Conservation (phyloP, 2,113 vertebrate species). For the Pogonocichla stellata region DNA sequence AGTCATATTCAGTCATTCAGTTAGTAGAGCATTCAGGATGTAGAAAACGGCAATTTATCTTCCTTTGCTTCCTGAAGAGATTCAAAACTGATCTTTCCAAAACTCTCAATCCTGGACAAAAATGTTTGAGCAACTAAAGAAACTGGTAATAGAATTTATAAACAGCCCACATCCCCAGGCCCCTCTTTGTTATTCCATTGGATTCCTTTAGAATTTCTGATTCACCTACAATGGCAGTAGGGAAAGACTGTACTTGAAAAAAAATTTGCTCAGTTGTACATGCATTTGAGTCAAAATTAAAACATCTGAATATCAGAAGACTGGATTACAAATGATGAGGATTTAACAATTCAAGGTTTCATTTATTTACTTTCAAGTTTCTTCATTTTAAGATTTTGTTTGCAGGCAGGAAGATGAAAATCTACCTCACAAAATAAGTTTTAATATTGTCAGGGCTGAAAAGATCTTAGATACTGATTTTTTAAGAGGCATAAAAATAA, state of each 20-base stretch:
- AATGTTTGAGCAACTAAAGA: neutral
- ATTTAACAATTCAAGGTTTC: neutral
- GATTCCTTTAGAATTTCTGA: neutral
- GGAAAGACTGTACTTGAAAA: neutral
- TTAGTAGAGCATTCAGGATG: neutral
- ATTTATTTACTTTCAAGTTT: neutral
- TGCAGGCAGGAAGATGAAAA: neutral
- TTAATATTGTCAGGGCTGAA: neutral
- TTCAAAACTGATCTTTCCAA: neutral
- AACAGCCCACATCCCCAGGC: accelerated
- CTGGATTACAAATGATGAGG: neutral
- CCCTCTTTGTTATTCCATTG: neutral
- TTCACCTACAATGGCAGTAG: neutral
- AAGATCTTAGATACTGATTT: neutral
- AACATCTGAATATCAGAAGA: neutral
- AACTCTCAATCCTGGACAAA: neutral
- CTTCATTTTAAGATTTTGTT: neutral
- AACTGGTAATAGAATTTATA: neutral
- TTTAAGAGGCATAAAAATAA: neutral
- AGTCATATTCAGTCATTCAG: neutral
- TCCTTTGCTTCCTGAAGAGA: neutral
- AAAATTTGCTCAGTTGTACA: neutral
- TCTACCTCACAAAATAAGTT: neutral
- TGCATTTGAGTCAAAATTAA: neutral
- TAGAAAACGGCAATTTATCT: neutral